Percentiles rank a stretch among this genome's conserved stretches.
These are phyloP conservation scores for Papilio aristodemus DNA, from an alignment of 1,140 invertebrate species.

Conservation along the genomic window DNA sequence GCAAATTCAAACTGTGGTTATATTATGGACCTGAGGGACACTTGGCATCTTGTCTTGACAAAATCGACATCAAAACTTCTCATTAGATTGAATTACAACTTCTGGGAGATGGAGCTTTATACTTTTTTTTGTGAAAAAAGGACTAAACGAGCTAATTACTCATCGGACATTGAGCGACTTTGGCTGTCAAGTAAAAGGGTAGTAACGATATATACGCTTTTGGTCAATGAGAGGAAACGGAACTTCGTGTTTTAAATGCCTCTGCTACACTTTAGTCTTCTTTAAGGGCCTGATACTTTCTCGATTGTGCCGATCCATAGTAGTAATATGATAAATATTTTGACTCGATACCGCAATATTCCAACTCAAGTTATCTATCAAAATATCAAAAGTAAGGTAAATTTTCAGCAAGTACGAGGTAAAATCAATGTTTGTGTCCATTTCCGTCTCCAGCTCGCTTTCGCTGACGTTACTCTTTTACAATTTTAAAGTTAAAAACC, in stretches of 20 bases:
- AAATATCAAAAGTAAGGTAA: too few species aligned
- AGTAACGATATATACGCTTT: too few species aligned
- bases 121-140: too few species aligned
- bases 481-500: conserved; percentile 16
- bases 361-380: too few species aligned
- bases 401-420: too few species aligned
- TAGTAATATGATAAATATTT: too few species aligned
- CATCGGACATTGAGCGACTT: not conserved
- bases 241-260: too few species aligned
- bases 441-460: not conserved
- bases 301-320: too few species aligned
- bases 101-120: not conserved
- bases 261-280: too few species aligned
- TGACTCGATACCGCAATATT: too few species aligned
- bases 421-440: not conserved
- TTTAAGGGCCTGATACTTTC: too few species aligned
- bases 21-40: not conserved
- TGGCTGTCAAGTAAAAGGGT: not conserved
- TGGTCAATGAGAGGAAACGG: too few species aligned
- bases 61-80: not conserved
- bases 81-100: not conserved
- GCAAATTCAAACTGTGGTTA: not conserved
- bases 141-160: not conserved
- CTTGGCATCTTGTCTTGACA: not conserved
- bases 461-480: not conserved